These are phyloP conservation scores for Amphiprion ocellaris DNA, from an alignment of 2,113 vertebrate species.

Conservation along the genomic window DNA sequence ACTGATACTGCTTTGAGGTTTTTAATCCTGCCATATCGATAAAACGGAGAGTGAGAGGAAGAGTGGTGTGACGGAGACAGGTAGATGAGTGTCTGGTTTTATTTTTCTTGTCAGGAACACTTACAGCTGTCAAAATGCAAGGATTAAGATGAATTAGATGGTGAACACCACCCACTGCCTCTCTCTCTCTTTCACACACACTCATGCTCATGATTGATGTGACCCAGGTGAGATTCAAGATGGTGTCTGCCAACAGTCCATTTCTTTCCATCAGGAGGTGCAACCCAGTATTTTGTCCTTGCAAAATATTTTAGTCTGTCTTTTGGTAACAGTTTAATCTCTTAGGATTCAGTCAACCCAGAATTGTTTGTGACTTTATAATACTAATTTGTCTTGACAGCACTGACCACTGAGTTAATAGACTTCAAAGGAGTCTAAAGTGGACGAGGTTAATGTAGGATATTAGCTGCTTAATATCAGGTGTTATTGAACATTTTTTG, in stretches of 20 bases:
- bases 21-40: conserved; percentile 9
- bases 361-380: too few relatives aligned
- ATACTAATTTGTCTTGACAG: too few relatives aligned
- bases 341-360: background rate
- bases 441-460: too few relatives aligned
- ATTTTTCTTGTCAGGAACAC: background rate
- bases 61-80: background rate
- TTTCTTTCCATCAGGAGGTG: background rate
- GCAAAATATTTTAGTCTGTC: background rate
- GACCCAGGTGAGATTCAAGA: conserved; percentile 22
- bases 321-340: conserved; percentile 2
- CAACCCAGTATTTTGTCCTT: background rate
- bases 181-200: background rate
- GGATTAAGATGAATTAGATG: conserved; percentile 24
- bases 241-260: background rate
- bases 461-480: too few relatives aligned
- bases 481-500: too few relatives aligned
- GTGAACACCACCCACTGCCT: background rate
- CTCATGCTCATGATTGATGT: conserved; percentile 11
- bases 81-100: background rate
- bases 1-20: background rate
- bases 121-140: conserved; percentile 1
- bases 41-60: background rate
- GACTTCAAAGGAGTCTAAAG: too few relatives aligned
- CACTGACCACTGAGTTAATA: too few relatives aligned